Base-by-base conservation (phyloP, 2,888 invertebrate species). In the Odontocerum albicorne region DNA sequence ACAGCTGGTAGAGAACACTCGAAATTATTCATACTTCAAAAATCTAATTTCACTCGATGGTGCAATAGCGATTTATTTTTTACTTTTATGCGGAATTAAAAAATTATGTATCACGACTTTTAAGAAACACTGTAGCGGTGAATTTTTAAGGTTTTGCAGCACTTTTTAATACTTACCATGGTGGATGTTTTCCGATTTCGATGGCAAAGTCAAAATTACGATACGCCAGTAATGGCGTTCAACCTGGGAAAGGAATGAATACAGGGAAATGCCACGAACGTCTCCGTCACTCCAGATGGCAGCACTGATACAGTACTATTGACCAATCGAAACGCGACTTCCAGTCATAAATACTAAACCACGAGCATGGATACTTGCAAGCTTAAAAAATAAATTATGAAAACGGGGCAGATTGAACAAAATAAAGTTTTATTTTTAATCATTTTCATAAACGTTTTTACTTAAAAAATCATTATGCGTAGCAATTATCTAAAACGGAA, bases 201-300 rank as follows among this genome's bases (percentile, higher is more conserved):
- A 76, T 78, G 75, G 77, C 79, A 82, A 80, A 80, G 81, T 77
- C 77, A 77, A 81, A 82, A 84, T 83, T 79, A 84, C 85, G 84
- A 86, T 87, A 86, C 88, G 88, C 88, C 88, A 87, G 82, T 84
- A 82, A 88, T 87, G 90, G 90, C 90, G 90, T 86, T 87, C 88
- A 84, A 84, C 84, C 80, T 85, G 82, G 81, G 84, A 90, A 90
- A 90, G 87, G 79, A 77, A 63, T 46, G 35, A 31, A 12, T 46
- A 42, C 39, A 39, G 57, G 38, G 47, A 59, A 56, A 56, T 32
- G 56, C 49, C 44, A 50, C 49, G 55, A 55, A 55, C 27, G 49
- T 33, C 13, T 6, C 13, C n/a, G 33, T 10, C 13, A 33, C 33
- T 3, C 10, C n/a, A n/a, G n/a, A n/a, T n/a, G n/a, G n/a, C n/a